Evolutionary conservation across 2,888 invertebrate species (phyloP).

Genomic region (Rapana venosa): DNA sequence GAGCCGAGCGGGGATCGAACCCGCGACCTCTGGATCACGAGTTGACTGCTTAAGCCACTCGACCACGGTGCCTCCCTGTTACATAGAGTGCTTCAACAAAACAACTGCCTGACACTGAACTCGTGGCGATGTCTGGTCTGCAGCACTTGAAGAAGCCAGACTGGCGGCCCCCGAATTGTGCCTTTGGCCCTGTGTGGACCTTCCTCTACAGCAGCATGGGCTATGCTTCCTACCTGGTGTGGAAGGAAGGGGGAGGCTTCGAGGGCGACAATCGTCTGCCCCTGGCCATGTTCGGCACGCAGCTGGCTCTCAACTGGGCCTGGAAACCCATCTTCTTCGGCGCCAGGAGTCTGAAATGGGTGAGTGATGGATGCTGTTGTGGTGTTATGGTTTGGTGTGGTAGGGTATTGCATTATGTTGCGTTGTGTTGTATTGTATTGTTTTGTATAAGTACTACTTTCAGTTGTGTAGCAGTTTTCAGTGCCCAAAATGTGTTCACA

Average conservation of each 20-base stretch:
- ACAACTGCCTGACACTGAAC: too few species aligned
- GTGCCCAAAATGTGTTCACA: too few species aligned
- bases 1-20: too few species aligned
- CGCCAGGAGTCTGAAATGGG: constrained; percentile 75
- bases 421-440: too few species aligned
- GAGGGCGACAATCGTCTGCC: constrained; percentile 82
- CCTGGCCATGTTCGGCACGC: constrained; percentile 86
- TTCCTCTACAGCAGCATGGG: constrained; percentile 88
- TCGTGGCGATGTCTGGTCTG: background rate
- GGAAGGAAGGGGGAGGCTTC: constrained; percentile 87
- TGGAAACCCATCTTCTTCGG: constrained; percentile 93
- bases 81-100: too few species aligned
- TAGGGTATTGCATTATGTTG: too few species aligned
- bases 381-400: background rate
- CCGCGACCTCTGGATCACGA: too few species aligned
- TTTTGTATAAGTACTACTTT: too few species aligned
- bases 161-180: constrained; percentile 89
- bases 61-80: too few species aligned
- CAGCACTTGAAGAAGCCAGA: constrained; percentile 85
- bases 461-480: too few species aligned
- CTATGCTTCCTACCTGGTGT: constrained; percentile 90
- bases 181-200: constrained; percentile 90
- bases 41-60: too few species aligned
- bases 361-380: constrained; percentile 51
- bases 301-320: constrained; percentile 89